Percentiles rank a stretch among this genome's conserved stretches.
Conservation (phyloP, 2,113 vertebrate genomes). For the Cyprinodon variegatus region DNA sequence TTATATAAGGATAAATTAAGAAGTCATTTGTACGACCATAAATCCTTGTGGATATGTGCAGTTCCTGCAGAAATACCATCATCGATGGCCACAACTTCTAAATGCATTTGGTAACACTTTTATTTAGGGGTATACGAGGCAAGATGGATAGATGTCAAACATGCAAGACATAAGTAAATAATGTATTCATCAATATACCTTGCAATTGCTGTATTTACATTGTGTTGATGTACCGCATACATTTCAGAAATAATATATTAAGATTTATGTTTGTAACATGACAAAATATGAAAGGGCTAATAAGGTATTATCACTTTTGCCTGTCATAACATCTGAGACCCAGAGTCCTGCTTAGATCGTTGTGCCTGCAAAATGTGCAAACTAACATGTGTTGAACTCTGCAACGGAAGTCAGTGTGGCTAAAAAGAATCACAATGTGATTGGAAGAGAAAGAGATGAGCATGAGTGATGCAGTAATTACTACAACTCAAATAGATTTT, state of each 20-base stretch:
- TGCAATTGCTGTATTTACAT: too few species aligned
- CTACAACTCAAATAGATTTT: slow-evolving; percentile 24
- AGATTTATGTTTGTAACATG: neutral
- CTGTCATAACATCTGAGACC: neutral
- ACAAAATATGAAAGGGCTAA: neutral
- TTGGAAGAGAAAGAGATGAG: neutral
- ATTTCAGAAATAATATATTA: neutral
- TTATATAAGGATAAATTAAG: too few species aligned
- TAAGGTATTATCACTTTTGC: neutral
- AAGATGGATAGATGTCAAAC: neutral
- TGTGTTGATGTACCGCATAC: neutral
- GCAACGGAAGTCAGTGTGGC: neutral
- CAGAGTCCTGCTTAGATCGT: neutral
- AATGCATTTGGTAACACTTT: neutral
- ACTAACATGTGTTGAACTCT: neutral
- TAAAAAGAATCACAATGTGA: neutral
- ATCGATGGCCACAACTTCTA: neutral
- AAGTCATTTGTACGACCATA: too few species aligned
- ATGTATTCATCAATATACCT: too few species aligned
- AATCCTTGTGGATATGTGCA: neutral
- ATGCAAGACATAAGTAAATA: neutral
- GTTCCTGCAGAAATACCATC: neutral
- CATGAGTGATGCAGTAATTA: slow-evolving; percentile 14
- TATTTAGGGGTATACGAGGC: neutral
- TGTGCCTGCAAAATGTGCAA: neutral